Base-by-base conservation (phyloP, 2,888 invertebrate genomes). In the Cosmia trapezina region DNA sequence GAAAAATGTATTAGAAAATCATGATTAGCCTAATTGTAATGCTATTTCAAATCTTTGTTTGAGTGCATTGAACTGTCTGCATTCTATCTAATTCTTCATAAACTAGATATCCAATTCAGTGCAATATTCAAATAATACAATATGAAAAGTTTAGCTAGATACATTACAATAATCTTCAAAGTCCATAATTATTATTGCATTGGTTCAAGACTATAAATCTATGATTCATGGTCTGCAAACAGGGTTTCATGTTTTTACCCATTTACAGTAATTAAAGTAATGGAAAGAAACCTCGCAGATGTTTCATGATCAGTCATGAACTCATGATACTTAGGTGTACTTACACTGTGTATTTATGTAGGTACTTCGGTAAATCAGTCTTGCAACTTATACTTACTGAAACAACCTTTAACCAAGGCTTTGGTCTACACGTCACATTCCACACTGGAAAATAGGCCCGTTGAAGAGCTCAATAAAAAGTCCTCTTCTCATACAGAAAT, bases 211-310 rank as follows among this genome's bases (percentile, higher is more conserved):
- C n/a, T n/a, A n/a, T n/a, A 37, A 49, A 47, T 62, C 9, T 28
- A 5, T 60, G 19, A 28, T 19, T 61, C 43, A 43, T 43, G 2
- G 43, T 41, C 11, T 64, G 17, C 37, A 41, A 22, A 37, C 28
- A 66, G 28, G 19, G 14, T 45, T 45, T n/a, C 9, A 63, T 33
- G 28, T 43, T 33, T 62, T 62, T 66, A 66, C 43, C 28, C 63
- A 43, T 66, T 66, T n/a, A n/a, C n/a, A n/a, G n/a, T n/a, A n/a
- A n/a, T n/a, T n/a, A n/a, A n/a, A n/a, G n/a, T n/a, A n/a, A n/a
- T n/a, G n/a, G n/a, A n/a, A n/a, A n/a, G n/a, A n/a, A n/a, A n/a
- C n/a, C n/a, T n/a, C 9, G 9, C 22, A 19, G 22, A 3, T n/a
- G 11, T 28, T 63, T 63, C 33, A n/a, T 4, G 8, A 59, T 4